Conservation (phyloP, 2,113 vertebrate species). For the Orycteropus afer region DNA sequence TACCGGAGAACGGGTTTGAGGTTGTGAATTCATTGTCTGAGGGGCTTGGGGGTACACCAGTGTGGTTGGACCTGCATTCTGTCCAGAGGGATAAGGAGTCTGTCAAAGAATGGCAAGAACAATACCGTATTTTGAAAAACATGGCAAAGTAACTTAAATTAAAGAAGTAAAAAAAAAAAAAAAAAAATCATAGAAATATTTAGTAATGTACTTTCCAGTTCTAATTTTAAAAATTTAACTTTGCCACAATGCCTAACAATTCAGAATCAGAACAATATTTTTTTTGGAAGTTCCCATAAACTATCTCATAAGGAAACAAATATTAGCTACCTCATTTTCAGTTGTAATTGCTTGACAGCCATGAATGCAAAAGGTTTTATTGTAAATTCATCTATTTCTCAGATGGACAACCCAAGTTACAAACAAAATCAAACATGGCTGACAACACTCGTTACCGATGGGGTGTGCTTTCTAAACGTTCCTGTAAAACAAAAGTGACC, state of each 20-base stretch:
- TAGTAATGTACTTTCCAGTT: not conserved
- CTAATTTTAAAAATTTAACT: conserved; percentile 3
- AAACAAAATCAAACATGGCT: not conserved
- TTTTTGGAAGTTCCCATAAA: not conserved
- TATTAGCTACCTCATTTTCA: not conserved
- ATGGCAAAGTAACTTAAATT: not conserved
- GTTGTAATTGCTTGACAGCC: not conserved
- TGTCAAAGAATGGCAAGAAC: conserved; percentile 81
- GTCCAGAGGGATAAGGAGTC: conserved; percentile 96
- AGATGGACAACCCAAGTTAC: not conserved
- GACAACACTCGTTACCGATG: not conserved
- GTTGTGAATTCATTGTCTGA: conserved; percentile 97
- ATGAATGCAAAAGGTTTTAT: not conserved
- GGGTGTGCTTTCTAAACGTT: not conserved
- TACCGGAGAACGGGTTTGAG: conserved; percentile 95
- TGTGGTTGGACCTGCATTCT: conserved; percentile 95
- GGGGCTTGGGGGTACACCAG: conserved; percentile 95
- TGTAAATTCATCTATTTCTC: conserved; percentile 12
- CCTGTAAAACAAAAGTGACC: not conserved
- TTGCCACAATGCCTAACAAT: not conserved
- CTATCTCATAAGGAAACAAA: not conserved
- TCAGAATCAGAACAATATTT: not conserved
- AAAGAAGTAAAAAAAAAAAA: not conserved
- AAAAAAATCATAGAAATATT: not conserved
- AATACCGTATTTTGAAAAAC: not conserved